Percentiles rank a stretch among this genome's conserved stretches.
These are phyloP conservation scores for Oceanites oceanicus DNA, from an alignment of 2,113 vertebrate genomes.

Conservation along the genomic window DNA sequence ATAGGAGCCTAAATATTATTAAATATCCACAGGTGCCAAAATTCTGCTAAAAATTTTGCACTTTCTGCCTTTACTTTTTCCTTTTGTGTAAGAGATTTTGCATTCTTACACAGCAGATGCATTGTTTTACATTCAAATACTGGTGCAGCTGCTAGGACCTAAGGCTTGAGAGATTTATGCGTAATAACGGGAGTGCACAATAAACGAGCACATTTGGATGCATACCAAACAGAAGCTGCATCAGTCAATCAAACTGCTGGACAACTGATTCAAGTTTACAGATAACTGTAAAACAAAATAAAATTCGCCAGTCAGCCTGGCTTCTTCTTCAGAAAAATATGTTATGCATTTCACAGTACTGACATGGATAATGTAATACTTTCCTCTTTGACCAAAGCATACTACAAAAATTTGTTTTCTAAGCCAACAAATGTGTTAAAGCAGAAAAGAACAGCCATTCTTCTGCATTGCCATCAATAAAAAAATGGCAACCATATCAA, in stretches of 20 bases:
- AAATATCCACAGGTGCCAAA: not conserved
- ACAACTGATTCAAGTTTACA: not conserved
- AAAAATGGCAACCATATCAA: not conserved
- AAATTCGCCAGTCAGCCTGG: not conserved
- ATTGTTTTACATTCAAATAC: not conserved
- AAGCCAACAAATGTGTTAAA: not conserved
- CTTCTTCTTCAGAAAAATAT: not conserved
- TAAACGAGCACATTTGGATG: not conserved
- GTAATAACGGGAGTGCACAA: not conserved
- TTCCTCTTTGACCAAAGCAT: not conserved
- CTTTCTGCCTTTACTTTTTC: not conserved
- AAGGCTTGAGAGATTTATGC: conserved; percentile 22
- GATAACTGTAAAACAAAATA: conserved; percentile 15
- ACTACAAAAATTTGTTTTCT: not conserved
- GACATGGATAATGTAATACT: not conserved
- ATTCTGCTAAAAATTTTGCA: not conserved
- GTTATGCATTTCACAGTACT: not conserved
- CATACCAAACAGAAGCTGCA: not conserved
- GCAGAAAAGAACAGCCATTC: not conserved
- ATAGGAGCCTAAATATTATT: not conserved
- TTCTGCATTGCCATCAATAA: not conserved
- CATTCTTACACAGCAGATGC: not conserved
- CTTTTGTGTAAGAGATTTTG: not conserved
- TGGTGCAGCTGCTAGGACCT: not conserved
- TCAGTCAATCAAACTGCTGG: conserved; percentile 7